Conservation (phyloP, 1,140 invertebrate species). For the Alviniconcha marisindica region DNA sequence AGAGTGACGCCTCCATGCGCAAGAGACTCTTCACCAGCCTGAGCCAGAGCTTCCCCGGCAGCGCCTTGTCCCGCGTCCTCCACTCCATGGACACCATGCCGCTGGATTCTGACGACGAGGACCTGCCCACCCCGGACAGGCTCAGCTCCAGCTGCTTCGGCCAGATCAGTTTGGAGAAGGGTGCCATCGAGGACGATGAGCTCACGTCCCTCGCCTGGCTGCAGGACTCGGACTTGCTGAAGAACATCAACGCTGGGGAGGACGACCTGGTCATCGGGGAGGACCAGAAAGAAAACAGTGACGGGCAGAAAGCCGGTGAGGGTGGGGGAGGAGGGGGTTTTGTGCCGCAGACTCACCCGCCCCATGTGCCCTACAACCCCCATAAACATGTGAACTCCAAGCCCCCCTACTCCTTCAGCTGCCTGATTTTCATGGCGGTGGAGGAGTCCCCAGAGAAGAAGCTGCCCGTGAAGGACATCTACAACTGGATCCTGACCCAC, state of each 20-base stretch:
- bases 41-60: constrained; percentile 73
- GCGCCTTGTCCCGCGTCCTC: constrained; percentile 72
- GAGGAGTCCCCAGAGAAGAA: constrained; percentile 93
- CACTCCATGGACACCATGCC: constrained; percentile 53
- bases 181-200: constrained; percentile 81
- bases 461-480: constrained; percentile 87
- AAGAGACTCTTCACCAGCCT: constrained; percentile 72
- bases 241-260: constrained; percentile 76
- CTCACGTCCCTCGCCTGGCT: constrained; percentile 93
- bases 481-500: constrained; percentile 75
- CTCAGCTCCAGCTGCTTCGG: constrained; percentile 74
- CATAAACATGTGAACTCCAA: constrained; percentile 90
- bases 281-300: constrained; percentile 66
- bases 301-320: constrained; percentile 46
- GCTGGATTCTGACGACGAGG: constrained; percentile 60
- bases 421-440: constrained; percentile 98
- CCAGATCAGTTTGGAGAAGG: constrained; percentile 71
- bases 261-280: constrained; percentile 51
- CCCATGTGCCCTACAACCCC: constrained; percentile 75
- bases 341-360: constrained; percentile 64
- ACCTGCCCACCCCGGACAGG: constrained; percentile 63
- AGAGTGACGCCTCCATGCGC: constrained; percentile 73
- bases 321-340: constrained; percentile 27
- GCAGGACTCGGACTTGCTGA: constrained; percentile 92
- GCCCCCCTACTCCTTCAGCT: constrained; percentile 96